Evolutionary conservation across 2,113 vertebrate genomes (phyloP), one percentile per base, ranked within the genome.

Genomic region (Notiomystis cincta): DNA sequence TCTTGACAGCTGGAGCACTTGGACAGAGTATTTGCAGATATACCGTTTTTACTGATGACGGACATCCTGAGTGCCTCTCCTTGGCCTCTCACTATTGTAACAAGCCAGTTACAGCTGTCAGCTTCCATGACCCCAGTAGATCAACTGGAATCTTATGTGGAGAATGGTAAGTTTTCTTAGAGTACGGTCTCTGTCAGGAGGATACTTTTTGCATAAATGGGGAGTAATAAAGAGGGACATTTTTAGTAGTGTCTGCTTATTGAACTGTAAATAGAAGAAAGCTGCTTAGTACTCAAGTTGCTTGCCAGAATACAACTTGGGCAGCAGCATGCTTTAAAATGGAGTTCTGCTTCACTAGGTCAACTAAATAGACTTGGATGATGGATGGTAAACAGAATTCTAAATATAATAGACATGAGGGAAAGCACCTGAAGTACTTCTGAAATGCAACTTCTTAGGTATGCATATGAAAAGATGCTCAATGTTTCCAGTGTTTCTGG

Each of bases 11-110:
- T 99, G 93, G 99, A 99, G 96, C 98, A 98, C 45, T 89, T 99
- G 97, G 99, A 99, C 53, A 98, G 98, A 35, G 98, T 99, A 11
- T 99, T 98, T 25, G 98, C 98, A 60, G 99, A 99, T 93, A 98
- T 99, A 69, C 99, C 99, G 2, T 99, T 99, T 97, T 97, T 99
- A 87, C 82, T 99, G 96, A 99, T 99, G 99, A 98, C 98, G 0
- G 99, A 99, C 85, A 96, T 99, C 54, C 60, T 99, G 35, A 99
- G 99, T 20, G 98, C 98, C 6, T 99, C 99, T 9, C 99, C 99
- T 0, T 99, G 99, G 99, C 98, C 99, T 25, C 98, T 99, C 23
- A 98, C 98, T 42, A 96, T 99, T 72, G 94, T 98, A 19, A 97
- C 98, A 48, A 99, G 99, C 65, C 98, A 99, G 75, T 97, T 99